A percentile compares a stretch with the other conserved stretches of the same genome.
phyloP scores from a whole-genome alignment of 2,888 invertebrate genomes.

The Ectemnius continuus region DNA sequence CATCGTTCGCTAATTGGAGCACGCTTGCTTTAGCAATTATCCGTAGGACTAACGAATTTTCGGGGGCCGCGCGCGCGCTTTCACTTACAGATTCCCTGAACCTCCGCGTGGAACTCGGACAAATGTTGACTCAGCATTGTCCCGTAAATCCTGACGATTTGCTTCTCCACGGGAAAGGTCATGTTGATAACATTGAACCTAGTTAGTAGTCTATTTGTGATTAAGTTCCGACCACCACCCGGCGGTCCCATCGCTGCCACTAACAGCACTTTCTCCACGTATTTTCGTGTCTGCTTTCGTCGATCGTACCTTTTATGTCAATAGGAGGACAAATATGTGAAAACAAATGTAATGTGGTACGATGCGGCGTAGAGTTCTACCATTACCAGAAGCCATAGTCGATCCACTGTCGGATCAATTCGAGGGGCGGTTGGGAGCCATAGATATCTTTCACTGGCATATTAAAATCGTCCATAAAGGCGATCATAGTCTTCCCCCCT shows the following conservation, averaged over 20 bases:
- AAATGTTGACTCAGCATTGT: constrained; percentile 91
- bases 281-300: constrained; percentile 86
- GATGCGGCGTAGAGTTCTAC: not conserved
- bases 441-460: constrained; percentile 94
- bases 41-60: constrained; percentile 5
- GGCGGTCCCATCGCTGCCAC: constrained; percentile 92
- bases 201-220: constrained; percentile 88
- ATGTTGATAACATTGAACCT: constrained; percentile 88
- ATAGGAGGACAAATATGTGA: not conserved
- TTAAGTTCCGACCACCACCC: constrained; percentile 90
- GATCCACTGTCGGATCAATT: constrained; percentile 90
- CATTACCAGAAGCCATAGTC: constrained; percentile 91
- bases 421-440: constrained; percentile 93
- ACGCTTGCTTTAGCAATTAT: constrained; percentile 28
- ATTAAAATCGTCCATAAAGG: constrained; percentile 95
- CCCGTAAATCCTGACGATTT: constrained; percentile 89
- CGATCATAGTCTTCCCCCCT: constrained; percentile 90
- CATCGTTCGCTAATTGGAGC: constrained; percentile 79
- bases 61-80: not conserved
- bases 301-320: constrained; percentile 83
- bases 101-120: constrained; percentile 87
- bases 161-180: constrained; percentile 89
- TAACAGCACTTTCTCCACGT: constrained; percentile 88
- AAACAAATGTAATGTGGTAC: no score
- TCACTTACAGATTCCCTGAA: constrained; percentile 83